Conservation (phyloP, 2,888 invertebrate species). For the Rapana venosa region DNA sequence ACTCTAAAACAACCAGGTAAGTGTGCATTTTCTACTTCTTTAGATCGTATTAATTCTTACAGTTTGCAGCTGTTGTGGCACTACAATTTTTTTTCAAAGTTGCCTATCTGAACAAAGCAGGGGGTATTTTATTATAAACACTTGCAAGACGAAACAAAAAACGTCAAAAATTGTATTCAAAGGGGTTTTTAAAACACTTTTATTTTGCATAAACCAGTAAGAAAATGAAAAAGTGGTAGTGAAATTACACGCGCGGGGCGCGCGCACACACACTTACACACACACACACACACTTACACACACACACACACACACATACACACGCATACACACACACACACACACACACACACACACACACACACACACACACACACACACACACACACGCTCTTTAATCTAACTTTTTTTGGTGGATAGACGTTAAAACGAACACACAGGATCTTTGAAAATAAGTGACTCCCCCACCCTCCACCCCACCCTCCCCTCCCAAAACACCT, state of each 20-base stretch:
- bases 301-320: neutral
- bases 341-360: neutral
- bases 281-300: neutral
- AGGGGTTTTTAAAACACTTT: neutral
- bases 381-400: neutral
- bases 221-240: no score
- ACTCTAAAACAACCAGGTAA: neutral
- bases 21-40: neutral
- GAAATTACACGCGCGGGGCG: no score
- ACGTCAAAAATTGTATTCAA: neutral
- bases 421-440: no score
- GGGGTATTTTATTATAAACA: no score
- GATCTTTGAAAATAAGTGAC: no score
- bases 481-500: no score
- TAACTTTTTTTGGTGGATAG: no score
- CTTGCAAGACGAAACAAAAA: neutral
- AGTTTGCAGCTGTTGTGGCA: neutral
- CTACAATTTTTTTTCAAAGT: no score
- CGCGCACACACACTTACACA: neutral
- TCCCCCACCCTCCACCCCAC: no score
- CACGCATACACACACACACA: neutral
- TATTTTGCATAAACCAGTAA: neutral
- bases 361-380: conserved; percentile 8
- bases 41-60: neutral
- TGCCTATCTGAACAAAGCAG: no score